Percentiles rank a stretch among this genome's conserved stretches.
Conservation (phyloP, 1,140 invertebrate species). For the Cryptotermes secundus region DNA sequence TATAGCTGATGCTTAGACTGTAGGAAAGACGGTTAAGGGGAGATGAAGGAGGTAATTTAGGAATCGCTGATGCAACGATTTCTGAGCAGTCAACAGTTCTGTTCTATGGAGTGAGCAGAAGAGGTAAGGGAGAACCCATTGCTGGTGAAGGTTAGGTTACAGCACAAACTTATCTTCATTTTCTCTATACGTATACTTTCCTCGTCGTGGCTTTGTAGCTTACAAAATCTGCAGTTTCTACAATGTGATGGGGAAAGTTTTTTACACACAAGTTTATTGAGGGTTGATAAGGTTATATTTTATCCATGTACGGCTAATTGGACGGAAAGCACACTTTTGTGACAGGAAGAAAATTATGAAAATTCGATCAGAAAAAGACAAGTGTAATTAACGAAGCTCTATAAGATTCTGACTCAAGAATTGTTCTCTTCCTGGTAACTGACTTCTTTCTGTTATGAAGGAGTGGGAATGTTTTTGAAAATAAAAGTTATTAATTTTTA, state of each 20-base stretch:
- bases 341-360: background rate
- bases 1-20: background rate
- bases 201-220: background rate
- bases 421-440: no score
- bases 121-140: no score
- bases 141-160: background rate
- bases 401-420: background rate
- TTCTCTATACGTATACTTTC: background rate
- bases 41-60: conserved; percentile 19
- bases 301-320: background rate
- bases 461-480: no score
- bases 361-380: background rate
- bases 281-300: background rate
- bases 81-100: conserved; percentile 26
- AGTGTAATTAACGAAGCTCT: background rate
- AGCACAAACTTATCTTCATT: conserved; percentile 28
- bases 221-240: no score
- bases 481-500: no score
- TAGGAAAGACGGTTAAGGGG: background rate
- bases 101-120: no score
- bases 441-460: no score
- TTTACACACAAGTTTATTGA: background rate
- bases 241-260: background rate
- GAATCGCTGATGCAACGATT: conserved; percentile 29
- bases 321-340: background rate